Evolutionary conservation across 2,113 vertebrate species (phyloP).

Genomic region (Sciurus niger): DNA sequence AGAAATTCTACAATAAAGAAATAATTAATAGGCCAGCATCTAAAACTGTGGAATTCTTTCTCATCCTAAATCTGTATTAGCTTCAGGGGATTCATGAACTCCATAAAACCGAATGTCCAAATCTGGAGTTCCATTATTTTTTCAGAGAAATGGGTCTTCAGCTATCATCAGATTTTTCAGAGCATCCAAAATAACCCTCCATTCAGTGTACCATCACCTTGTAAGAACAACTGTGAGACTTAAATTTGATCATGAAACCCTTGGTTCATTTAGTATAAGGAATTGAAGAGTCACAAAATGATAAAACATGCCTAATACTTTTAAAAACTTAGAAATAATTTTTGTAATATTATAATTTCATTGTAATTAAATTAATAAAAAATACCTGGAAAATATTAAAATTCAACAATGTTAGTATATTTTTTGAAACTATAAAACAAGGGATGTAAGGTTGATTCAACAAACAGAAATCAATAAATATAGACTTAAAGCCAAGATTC

Average conservation of each 20-base stretch:
- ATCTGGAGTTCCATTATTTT: conserved; percentile 12
- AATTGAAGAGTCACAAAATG: conserved; percentile 37
- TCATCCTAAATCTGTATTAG: background rate
- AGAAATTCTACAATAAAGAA: conserved; percentile 25
- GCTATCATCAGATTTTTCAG: background rate
- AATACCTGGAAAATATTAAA: conserved; percentile 55
- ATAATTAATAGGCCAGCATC: background rate
- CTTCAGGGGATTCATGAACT: background rate
- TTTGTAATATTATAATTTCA: conserved; percentile 51
- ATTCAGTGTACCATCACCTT: background rate
- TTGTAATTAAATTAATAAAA: conserved; percentile 46
- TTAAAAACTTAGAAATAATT: conserved; percentile 38
- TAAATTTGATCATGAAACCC: background rate
- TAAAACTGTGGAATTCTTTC: background rate
- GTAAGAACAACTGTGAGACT: background rate
- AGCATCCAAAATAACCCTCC: background rate
- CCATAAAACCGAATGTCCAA: background rate
- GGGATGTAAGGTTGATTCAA: too few relatives aligned
- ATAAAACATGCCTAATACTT: conserved; percentile 15
- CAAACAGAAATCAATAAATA: too few relatives aligned
- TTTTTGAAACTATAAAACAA: background rate
- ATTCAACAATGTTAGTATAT: conserved; percentile 47
- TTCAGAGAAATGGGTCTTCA: background rate
- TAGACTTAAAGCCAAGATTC: too few relatives aligned
- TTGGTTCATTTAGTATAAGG: background rate